Evolutionary conservation across 2,888 invertebrate species (phyloP), one percentile per base, ranked within the genome.

Genomic region (Holacanthella duospinosa): DNA sequence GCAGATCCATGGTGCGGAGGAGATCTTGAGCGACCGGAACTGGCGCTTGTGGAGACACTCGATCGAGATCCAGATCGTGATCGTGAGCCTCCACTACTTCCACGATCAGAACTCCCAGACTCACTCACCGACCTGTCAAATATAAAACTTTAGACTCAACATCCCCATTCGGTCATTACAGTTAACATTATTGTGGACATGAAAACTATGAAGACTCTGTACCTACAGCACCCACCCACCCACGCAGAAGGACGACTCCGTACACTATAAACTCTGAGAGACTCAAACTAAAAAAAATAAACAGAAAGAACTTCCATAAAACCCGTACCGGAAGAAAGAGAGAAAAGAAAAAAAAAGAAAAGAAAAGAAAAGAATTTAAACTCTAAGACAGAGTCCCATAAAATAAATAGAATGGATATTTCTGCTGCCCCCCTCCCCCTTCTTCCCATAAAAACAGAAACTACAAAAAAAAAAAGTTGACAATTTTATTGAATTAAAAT

Each of bases 31-130:
- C 76, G 79, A 75, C 77, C 80, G 79, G 78, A 79, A 80, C 79
- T 77, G 80, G 77, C 82, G 83, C 79, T 81, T 82, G 79, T 81
- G 83, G 78, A 70, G 64, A 80, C 81, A 77, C 80, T 83, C 78
- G 75, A 75, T 68, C 75, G 74, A 64, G 77, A 77, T 73, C 76
- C 76, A 69, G 75, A 75, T 60, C 75, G 75, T 61, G 78, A 79
- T 63, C 76, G 73, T 53, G 77, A 77, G 57, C 75, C 72, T 29
- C 61, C 74, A 74, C 77, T 78, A 68, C 77, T 78, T 63, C 75
- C 76, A 48, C 77, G 74, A 68, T 76, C 76, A 55, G 75, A 75
- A 67, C 73, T 73, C 29, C 73, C 73, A 56, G 73, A 72, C 53
- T 72, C 72, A 70, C 72, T 73, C 25, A 72, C 71, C 54, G 74